Conservation (phyloP, 1,140 invertebrate genomes). For the Drosophila rhopaloa region DNA sequence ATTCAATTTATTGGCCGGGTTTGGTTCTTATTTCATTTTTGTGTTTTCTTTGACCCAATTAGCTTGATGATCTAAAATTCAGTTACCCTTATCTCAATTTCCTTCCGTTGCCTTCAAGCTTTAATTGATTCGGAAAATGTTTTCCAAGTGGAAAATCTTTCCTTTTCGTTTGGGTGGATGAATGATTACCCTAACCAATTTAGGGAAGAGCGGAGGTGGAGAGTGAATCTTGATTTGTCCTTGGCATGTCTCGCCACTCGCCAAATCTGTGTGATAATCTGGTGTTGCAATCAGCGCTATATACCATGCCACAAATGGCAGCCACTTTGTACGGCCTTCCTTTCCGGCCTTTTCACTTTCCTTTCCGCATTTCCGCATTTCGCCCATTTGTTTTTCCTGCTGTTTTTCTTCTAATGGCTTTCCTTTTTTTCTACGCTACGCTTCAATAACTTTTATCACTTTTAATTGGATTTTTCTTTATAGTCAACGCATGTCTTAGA, state of each 20-base stretch:
- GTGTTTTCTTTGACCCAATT: constrained; percentile 7
- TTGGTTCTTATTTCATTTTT: background rate
- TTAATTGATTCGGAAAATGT: constrained; percentile 73
- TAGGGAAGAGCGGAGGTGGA: background rate
- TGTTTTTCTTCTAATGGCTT: constrained; percentile 16
- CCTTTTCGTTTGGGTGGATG: constrained; percentile 31
- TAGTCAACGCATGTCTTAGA: constrained; percentile 76
- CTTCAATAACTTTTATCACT: constrained; percentile 83
- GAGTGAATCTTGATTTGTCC: constrained; percentile 12
- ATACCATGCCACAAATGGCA: constrained; percentile 63
- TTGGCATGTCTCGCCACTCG: constrained; percentile 26
- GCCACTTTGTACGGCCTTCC: constrained; percentile 59
- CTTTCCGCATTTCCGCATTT: constrained; percentile 1
- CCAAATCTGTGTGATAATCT: constrained; percentile 72
- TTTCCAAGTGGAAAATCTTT: constrained; percentile 31
- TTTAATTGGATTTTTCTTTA: constrained; percentile 83
- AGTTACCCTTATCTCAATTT: constrained; percentile 27
- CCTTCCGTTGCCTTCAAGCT: constrained; percentile 7
- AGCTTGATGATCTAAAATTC: background rate
- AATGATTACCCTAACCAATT: constrained; percentile 23
- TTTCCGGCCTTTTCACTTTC: constrained; percentile 41
- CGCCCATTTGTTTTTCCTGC: constrained; percentile 59
- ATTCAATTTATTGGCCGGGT: too few species aligned
- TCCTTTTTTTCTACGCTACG: constrained; percentile 33
- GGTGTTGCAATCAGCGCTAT: constrained; percentile 57